Conservation (phyloP, 1,140 invertebrate genomes). For the Sminthurinus signatus region DNA sequence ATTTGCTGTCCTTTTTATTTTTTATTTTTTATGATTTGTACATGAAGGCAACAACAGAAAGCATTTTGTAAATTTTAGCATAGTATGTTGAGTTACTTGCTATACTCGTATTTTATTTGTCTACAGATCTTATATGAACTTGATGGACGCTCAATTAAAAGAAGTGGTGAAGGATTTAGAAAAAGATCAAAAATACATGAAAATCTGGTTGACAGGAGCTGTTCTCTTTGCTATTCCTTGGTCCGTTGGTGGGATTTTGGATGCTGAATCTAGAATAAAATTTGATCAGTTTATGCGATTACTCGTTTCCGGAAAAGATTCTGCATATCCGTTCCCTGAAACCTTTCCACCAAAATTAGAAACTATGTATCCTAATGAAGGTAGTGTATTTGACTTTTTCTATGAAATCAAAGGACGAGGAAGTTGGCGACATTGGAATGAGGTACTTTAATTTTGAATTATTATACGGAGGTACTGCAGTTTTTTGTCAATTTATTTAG, state of each 20-base stretch:
- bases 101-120: no score
- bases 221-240: constrained; percentile 71
- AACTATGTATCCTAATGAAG: constrained; percentile 44
- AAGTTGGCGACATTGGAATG: constrained; percentile 51
- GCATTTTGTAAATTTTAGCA: no score
- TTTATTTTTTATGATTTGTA: no score
- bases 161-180: constrained; percentile 58
- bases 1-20: no score
- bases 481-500: no score
- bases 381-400: constrained; percentile 50
- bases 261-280: constrained; percentile 61
- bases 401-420: constrained; percentile 48
- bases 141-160: constrained; percentile 70
- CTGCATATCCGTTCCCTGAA: constrained; percentile 22
- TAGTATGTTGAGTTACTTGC: no score
- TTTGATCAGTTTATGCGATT: constrained; percentile 62
- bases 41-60: no score
- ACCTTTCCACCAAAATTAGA: constrained; percentile 24
- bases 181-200: constrained; percentile 59
- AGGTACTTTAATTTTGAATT: no score
- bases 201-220: constrained; percentile 66
- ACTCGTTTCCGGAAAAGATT: constrained; percentile 30
- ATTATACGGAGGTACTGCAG: no score
- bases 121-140: constrained; percentile 57
- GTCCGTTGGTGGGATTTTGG: constrained; percentile 72